Conservation (phyloP, 35 echinoderm and acorn worm species). For the Chiridota heheva region DNA sequence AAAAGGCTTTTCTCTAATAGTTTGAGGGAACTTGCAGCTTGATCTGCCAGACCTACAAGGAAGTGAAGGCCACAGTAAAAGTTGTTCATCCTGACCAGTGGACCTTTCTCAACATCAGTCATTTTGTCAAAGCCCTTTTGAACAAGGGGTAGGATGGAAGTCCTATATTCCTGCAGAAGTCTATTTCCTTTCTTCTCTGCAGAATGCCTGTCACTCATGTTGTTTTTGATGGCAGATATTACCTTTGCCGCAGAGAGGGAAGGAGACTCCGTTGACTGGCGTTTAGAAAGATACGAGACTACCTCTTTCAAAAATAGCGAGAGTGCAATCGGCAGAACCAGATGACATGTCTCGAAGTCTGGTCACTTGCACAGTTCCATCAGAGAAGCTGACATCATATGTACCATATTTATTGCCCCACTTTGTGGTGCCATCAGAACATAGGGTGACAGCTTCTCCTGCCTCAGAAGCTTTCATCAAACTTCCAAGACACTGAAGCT, state of each 20-base stretch:
- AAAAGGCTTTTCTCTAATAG: background rate
- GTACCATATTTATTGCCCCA: constrained; percentile 24
- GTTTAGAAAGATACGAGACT: constrained; percentile 11
- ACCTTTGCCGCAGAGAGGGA: constrained; percentile 20
- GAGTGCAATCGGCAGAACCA: no score
- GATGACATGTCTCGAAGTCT: no score
- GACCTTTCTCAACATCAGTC: constrained; percentile 37
- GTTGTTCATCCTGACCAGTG: constrained; percentile 32
- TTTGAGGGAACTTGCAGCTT: background rate
- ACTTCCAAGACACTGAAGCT: constrained; percentile 12
- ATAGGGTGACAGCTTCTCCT: constrained; percentile 14
- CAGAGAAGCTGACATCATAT: constrained; percentile 25
- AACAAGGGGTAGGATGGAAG: constrained; percentile 22
- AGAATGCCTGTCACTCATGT: constrained; percentile 69
- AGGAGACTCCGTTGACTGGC: constrained; percentile 8
- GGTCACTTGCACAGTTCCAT: background rate
- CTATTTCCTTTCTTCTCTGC: constrained; percentile 64
- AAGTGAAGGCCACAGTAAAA: constrained; percentile 64
- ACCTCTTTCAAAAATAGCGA: constrained; percentile 39
- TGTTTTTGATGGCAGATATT: constrained; percentile 42
- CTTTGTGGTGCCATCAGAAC: constrained; percentile 30
- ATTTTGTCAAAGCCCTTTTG: constrained; percentile 20
- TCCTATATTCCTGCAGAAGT: constrained; percentile 53
- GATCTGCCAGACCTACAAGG: constrained; percentile 54
- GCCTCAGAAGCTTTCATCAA: background rate